Evolutionary conservation across 2,888 invertebrate species (phyloP).

Genomic region (Trypoxylon attenuatum): DNA sequence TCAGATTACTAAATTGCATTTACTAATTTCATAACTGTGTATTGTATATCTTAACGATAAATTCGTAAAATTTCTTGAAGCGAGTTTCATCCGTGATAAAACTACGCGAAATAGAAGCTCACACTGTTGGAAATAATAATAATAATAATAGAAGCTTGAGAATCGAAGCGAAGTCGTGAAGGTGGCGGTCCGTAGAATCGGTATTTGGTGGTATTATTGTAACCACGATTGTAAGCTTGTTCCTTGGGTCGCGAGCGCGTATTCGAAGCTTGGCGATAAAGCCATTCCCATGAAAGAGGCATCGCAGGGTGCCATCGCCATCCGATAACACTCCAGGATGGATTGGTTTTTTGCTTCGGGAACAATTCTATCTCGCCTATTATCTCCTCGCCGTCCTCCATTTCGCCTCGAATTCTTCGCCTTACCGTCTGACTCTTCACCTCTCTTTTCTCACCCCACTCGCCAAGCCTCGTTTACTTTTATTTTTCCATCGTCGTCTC

Average conservation of each 20-base stretch:
- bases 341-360: slow-evolving; percentile 67
- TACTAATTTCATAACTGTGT: no score
- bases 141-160: no score
- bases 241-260: not conserved
- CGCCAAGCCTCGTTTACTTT: slow-evolving; percentile 38
- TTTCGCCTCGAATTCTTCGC: slow-evolving; percentile 20
- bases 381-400: slow-evolving; percentile 54
- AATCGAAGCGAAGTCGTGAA: not conserved
- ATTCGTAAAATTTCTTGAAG: no score
- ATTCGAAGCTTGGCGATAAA: slow-evolving; percentile 38
- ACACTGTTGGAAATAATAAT: no score
- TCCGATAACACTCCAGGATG: slow-evolving; percentile 68
- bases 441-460: slow-evolving; percentile 23
- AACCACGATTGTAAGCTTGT: not conserved
- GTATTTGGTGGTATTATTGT: slow-evolving; percentile 10
- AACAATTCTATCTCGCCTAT: slow-evolving; percentile 70
- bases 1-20: no score
- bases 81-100: no score
- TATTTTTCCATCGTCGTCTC: slow-evolving; percentile 33
- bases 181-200: not conserved
- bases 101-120: no score
- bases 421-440: slow-evolving; percentile 18
- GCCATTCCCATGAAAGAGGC: slow-evolving; percentile 40
- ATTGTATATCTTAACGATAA: no score
- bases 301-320: slow-evolving; percentile 58